Base-by-base conservation (phyloP, 2,888 invertebrate genomes). In the Epicampocera succincta region DNA sequence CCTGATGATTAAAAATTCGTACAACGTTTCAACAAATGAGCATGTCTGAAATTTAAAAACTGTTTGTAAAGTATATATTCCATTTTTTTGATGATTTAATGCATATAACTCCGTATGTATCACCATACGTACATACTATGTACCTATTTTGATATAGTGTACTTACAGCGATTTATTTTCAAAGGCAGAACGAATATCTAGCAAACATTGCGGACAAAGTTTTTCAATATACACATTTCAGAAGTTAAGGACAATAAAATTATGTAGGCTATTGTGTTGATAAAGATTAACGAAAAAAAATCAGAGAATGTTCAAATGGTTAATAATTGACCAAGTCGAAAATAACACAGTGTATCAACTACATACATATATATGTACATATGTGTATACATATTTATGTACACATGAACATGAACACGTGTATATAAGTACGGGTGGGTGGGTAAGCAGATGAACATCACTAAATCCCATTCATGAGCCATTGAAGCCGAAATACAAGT, bases 261-360 rank as follows among this genome's bases (percentile, higher is more conserved):
- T 73, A 73, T 73, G 79, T 79, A n/a, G 79, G 61, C 79, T 54
- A 79, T 79, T 73, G 61, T 79, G 68, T 79, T 73, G 66, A 50
- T 68, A 66, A 66, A 74, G 65, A 38, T 66, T 56, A 33, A 33
- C 19, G n/a, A 52, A 46, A 76, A 69, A 61, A 61, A 60, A 19
- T 21, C 3, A 5, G 9, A 52, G 40, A 66, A 66, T 48, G 69
- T 29, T 17, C 9, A 69, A 63, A 40, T 63, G 63, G 13, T 61
- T 76, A 42, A 25, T 69, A 25, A 61, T 46, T 63, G 54, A 54
- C 69, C 77, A 71, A 25, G 63, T 71, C 61, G 29, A 71, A 77
- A 71, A 77, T 56, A 50, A 29, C 29, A n/a, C n/a, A n/a, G n/a
- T n/a, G n/a, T n/a, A n/a, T n/a, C n/a, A n/a, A n/a, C n/a, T n/a